These are phyloP conservation scores for Diplogasteroides magnus DNA, from an alignment of 1,140 invertebrate species.

Conservation along the genomic window DNA sequence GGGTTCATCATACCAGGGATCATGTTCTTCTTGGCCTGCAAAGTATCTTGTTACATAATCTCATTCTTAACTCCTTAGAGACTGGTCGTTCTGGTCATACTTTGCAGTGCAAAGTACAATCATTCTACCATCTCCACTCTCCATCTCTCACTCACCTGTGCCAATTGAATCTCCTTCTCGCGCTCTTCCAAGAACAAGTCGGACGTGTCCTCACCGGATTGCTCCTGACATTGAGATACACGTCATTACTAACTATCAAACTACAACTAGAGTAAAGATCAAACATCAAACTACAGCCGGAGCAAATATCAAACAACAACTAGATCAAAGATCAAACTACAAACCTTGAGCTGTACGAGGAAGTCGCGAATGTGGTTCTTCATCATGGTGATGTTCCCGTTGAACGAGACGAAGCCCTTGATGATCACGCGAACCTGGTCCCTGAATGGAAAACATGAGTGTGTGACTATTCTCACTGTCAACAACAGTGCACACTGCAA, in stretches of 20 bases:
- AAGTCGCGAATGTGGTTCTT: slow-evolving; percentile 99
- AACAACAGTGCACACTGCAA: too few relatives aligned
- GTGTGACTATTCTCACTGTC: too few relatives aligned
- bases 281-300: too few relatives aligned
- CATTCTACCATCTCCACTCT: neutral
- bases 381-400: slow-evolving; percentile 90
- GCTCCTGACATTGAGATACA: slow-evolving; percentile 72
- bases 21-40: slow-evolving; percentile 76
- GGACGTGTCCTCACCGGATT: slow-evolving; percentile 90
- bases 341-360: slow-evolving; percentile 93
- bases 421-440: slow-evolving; percentile 95
- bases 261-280: too few relatives aligned
- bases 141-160: slow-evolving; percentile 62
- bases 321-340: too few relatives aligned
- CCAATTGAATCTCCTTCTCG: slow-evolving; percentile 74
- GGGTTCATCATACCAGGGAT: slow-evolving; percentile 38
- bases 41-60: too few relatives aligned
- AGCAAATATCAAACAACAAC: too few relatives aligned
- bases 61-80: too few relatives aligned
- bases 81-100: too few relatives aligned
- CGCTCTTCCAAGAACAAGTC: slow-evolving; percentile 93
- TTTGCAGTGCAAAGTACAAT: too few relatives aligned
- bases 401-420: slow-evolving; percentile 91
- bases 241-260: too few relatives aligned
- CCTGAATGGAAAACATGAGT: too few relatives aligned